Evolutionary conservation across 2,113 vertebrate genomes (phyloP), one percentile per base, ranked within the genome.

Genomic region (Otis tarda): DNA sequence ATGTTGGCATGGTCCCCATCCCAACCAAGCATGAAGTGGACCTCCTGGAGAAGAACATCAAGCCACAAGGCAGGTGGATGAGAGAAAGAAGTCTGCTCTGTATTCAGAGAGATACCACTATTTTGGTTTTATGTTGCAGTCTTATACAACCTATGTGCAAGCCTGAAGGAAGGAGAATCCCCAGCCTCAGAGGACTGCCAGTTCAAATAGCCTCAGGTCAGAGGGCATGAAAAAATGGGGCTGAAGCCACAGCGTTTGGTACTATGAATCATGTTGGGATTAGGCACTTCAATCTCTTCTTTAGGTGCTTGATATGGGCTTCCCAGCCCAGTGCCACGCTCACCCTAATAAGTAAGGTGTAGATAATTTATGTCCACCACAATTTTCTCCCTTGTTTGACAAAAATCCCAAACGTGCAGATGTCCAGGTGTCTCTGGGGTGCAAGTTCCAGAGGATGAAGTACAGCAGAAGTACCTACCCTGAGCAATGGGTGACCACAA

Each of bases 111-210:
- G 12, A n/a, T 45, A 45, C 5, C 22, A 12, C n/a, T 84, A 0
- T 67, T 76, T 37, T 53, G 43, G 63, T 41, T 52, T 56, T 11
- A 3, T 67, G 23, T 37, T 65, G 16, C 0, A 0, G 21, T 84
- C 43, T 56, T 33, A 13, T 28, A 56, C 7, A 43, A 53, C 7
- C 7, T 37, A 12, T 9, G 4, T 64, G n/a, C 28, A 56, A 87
- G 21, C 45, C 76, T 64, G 57, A 84, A 60, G 41, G 55, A 73
- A 45, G 25, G 27, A 89, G 20, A 24, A 43, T 52, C 16, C 27
- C 33, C 63, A 91, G 11, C n/a, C 52, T 53, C 64, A 84, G 69
- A 31, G 52, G 59, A 14, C 22, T 71, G 53, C 14, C 22, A 14
- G 39, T 47, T 76, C 78, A 50, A 49, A 56, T 12, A 64, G 9